Base-by-base conservation (phyloP, 2,797 vertebrate genomes). In the Sitta carolinensis region DNA sequence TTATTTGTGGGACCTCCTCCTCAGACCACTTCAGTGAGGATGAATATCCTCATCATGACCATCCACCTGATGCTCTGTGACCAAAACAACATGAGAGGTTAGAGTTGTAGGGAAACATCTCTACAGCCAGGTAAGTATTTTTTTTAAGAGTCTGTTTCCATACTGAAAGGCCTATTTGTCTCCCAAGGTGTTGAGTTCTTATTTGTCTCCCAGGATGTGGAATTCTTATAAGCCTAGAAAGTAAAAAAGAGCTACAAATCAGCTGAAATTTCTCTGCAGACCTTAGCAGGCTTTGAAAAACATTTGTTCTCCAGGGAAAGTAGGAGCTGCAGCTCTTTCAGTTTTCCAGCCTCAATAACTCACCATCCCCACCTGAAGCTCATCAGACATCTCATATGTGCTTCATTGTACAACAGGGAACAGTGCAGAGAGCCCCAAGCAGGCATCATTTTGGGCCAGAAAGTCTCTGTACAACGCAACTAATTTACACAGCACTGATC, bases 221-320 rank as follows among this genome's bases (percentile, higher is more conserved):
- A 64, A 48, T 43, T 55, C 68, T 78, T 84, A 51, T 2, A 78
- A 89, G 58, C 22, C 42, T 66, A 51, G 62, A 68, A 92, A 84
- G 58, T 20, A 54, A 27, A 34, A 83, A 87, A 90, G 25, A 87
- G 50, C 81, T 83, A 87, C 64, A 62, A 75, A 57, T 80, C 50
- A 83, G 26, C 43, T 80, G 58, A 80, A 84, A 75, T 85, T 83
- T 74, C 76, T 74, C 64, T 68, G n/a, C 40, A 95, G 75, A 85
- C 81, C 43, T 75, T 66, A 72, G 22, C 9, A 68, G 62, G 7
- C 45, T 52, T 82, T 89, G 63, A 75, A 94, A 87, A 94, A 57
- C 50, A 42, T 83, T 75, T 80, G 9, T 18, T 89, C 84, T 87
- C 50, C 15, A 29, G 43, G 62, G 47, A 45, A 85, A 66, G 81